phyloP scores from a whole-genome alignment of 2,888 invertebrate genomes.

The Strigamia transsilvanica region DNA sequence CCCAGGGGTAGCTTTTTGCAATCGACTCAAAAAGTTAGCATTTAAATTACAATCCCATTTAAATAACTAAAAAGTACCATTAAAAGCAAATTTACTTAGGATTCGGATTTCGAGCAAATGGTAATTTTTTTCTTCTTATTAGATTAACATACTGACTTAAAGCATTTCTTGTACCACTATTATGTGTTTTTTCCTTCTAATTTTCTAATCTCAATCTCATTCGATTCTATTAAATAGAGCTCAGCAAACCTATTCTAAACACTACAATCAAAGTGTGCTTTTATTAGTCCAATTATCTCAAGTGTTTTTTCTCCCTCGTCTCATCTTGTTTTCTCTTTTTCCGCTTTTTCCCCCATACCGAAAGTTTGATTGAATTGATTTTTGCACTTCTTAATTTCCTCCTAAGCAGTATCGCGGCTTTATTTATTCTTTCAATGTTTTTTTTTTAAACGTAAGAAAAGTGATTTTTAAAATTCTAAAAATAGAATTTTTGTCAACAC shows the following conservation, averaged over 20 bases:
- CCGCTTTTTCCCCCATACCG: background rate
- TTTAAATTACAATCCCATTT: background rate
- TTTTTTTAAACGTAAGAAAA: background rate
- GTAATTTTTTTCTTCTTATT: background rate
- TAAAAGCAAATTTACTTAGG: background rate
- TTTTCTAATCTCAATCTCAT: background rate
- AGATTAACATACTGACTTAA: background rate
- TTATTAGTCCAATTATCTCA: constrained; percentile 32
- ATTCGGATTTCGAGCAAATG: background rate
- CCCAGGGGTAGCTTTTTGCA: background rate
- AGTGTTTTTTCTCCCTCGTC: background rate
- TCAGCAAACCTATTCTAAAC: background rate
- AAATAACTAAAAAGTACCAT: background rate
- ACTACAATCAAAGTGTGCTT: constrained; percentile 17
- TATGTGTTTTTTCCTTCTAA: background rate
- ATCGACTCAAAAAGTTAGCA: background rate
- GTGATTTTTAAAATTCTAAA: background rate
- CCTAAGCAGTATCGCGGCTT: background rate
- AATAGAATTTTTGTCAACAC: constrained; percentile 25
- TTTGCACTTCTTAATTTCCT: background rate
- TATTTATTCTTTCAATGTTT: background rate
- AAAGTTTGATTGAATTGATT: background rate
- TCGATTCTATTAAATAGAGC: background rate
- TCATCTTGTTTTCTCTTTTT: background rate
- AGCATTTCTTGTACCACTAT: background rate